Evolutionary conservation across 2,888 invertebrate genomes (phyloP).

Genomic region (Lymantria dispar): DNA sequence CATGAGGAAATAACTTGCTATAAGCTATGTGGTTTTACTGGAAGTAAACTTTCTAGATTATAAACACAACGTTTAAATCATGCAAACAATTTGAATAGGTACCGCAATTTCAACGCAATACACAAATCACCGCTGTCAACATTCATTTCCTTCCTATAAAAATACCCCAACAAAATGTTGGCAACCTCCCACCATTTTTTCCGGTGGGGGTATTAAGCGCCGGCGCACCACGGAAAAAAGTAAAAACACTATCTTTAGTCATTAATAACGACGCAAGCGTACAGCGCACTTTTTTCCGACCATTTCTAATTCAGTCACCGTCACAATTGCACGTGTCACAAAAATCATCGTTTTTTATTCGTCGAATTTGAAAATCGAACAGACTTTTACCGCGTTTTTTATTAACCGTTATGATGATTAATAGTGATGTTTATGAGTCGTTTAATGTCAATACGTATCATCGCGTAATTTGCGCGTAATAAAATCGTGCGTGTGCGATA

Average conservation of each 20-base stretch:
- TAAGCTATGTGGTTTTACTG: conserved; percentile 1
- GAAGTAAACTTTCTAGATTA: conserved; percentile 4
- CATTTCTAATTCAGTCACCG: conserved; percentile 72
- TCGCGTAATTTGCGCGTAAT: conserved; percentile 26
- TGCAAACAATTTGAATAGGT: conserved; percentile 11
- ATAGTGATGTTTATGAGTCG: conserved; percentile 40
- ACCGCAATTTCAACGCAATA: not conserved
- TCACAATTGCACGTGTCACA: conserved; percentile 49
- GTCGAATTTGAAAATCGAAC: conserved; percentile 18
- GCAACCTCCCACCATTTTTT: conserved; percentile 46
- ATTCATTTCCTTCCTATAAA: conserved; percentile 24
- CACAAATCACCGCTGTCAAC: conserved; percentile 19
- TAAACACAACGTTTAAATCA: conserved; percentile 5
- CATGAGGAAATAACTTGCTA: not conserved
- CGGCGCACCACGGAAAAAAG: conserved; percentile 70
- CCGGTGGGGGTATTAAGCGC: conserved; percentile 74
- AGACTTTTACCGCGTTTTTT: conserved; percentile 36
- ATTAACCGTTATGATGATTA: conserved; percentile 32
- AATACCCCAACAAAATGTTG: conserved; percentile 50
- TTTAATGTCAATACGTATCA: conserved; percentile 29
- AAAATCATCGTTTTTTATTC: conserved; percentile 11
- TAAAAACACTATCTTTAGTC: conserved; percentile 73
- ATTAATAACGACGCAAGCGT: conserved; percentile 64
- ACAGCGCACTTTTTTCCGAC: conserved; percentile 56
- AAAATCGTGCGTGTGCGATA: conserved; percentile 25